Conservation (phyloP, 1,140 invertebrate species). For the Yoshiicerus persimilis region DNA sequence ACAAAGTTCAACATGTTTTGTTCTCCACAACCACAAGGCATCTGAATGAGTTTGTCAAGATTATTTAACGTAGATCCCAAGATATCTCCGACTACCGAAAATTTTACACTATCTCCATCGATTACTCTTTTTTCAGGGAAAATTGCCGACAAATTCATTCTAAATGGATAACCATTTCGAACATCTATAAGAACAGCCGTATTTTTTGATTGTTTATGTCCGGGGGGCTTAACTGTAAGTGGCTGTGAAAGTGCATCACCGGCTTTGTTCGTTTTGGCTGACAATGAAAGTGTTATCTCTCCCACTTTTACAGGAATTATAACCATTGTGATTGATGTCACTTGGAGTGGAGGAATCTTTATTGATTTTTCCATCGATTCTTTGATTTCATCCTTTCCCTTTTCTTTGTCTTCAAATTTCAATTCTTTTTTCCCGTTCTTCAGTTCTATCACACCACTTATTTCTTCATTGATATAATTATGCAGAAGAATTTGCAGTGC, state of each 20-base stretch:
- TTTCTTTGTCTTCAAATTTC: not conserved
- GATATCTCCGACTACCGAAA: slow-evolving; percentile 72
- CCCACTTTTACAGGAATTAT: not conserved
- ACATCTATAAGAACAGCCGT: slow-evolving; percentile 75
- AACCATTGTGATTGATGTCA: not conserved
- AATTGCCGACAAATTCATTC: slow-evolving; percentile 63
- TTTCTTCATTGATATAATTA: slow-evolving; percentile 59
- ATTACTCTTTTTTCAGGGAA: slow-evolving; percentile 53
- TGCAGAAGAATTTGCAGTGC: not conserved
- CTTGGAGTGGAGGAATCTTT: not conserved
- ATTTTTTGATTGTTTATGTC: slow-evolving; percentile 72
- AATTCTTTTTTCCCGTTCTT: not conserved
- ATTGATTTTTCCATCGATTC: not conserved
- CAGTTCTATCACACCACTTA: not conserved
- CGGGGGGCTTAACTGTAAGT: slow-evolving; percentile 52
- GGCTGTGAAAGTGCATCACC: slow-evolving; percentile 69
- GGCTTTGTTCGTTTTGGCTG: slow-evolving; percentile 65
- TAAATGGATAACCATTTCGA: slow-evolving; percentile 59
- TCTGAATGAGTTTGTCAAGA: slow-evolving; percentile 59
- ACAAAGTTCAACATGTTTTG: slow-evolving; percentile 93
- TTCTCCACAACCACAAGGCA: slow-evolving; percentile 80
- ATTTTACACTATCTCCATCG: slow-evolving; percentile 70
- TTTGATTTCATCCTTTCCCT: slow-evolving; percentile 56
- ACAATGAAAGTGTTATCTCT: slow-evolving; percentile 69
- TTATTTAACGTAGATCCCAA: slow-evolving; percentile 73